Base-by-base conservation (phyloP, 2,797 vertebrate genomes). In the Morus bassanus region DNA sequence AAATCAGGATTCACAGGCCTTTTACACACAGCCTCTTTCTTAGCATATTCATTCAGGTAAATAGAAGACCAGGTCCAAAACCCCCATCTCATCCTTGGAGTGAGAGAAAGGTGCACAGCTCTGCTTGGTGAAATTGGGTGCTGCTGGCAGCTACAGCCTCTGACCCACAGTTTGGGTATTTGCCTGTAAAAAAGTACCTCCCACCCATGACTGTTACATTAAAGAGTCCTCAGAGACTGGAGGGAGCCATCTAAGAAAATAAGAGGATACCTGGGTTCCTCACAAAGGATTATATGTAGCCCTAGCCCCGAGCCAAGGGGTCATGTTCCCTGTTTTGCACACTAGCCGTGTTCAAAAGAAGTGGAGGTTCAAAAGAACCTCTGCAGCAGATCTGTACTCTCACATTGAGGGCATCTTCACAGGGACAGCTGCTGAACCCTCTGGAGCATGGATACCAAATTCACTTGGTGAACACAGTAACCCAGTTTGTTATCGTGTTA, bases 161-260 rank as follows among this genome's bases (percentile, higher is more conserved):
- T 37, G 21, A 76, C 17, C 4, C 25, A 76, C 23, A 46, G 41
- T 67, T 57, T 30, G 30, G 22, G 9, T 70, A 31, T 24, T 65
- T 10, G 45, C 6, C 57, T 39, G 51, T 10, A 33, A 51, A 75
- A 91, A 45, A 27, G 11, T 16, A 61, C 65, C 6, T 31, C 22
- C 30, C n/a, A 22, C 5, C 19, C 18, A 2, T 6, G 45, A 16
- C 46, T 31, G 6, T 31, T 70, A 13, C 0, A 0, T 35, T 43
- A 12, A 37, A 60, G 3, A 68, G 9, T n/a, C 12, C 4, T 57
- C 37, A 65, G 59, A 75, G 21, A 12, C 13, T 48, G 15, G 43
- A 61, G 5, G 9, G 37, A 93, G 35, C 5, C 27, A 51, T 9
- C 37, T 31, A 50, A 69, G 61, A 57, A 70, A 85, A 50, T 5